Base-by-base conservation (phyloP, 2,797 vertebrate genomes). In the Peromyscus aztecus region DNA sequence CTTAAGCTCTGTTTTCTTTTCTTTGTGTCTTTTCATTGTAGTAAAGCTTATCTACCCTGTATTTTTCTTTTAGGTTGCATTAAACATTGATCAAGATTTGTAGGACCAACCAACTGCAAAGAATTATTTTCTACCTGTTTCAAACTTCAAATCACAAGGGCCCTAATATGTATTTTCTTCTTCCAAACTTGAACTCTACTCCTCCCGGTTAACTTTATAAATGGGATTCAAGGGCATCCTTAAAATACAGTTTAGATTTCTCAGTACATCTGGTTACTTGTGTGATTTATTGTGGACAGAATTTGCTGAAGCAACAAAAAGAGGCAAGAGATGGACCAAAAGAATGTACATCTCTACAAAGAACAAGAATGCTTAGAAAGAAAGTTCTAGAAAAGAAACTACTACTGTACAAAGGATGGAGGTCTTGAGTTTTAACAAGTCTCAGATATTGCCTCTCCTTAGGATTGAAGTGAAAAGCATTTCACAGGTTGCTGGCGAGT, bases 11-110 rank as follows among this genome's bases (percentile, higher is more conserved):
- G 4, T 90, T 90, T 97, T 2, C n/a, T 57, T 40, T 93, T 46
- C 1, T 10, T 55, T 91, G 6, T 84, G 37, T 0, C 14, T 94
- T 95, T 76, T 71, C 46, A 96, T 69, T 93, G 85, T 96, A 69
- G 16, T 98, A 46, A 52, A 75, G n/a, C 84, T 24, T 63, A 67
- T 59, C 94, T 37, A 94, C 7, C 87, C 86, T 97, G 90, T 55
- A 59, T 96, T 96, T 91, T 91, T 57, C 91, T 98, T 98, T 95
- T 92, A 99, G 98, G 81, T 34, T 96, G 1, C 87, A 85, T 46
- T 97, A 89, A 95, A 94, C 86, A 69, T 89, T 75, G 82, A 98
- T 94, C 97, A 98, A 98, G 97, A 98, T 71, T 88, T 92, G 16
- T 94, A 96, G 75, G 16, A 96, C 13, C 49, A 96, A n/a, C 73